Conservation (phyloP, 2,797 vertebrate genomes). For the Spondyliosoma cantharus region DNA sequence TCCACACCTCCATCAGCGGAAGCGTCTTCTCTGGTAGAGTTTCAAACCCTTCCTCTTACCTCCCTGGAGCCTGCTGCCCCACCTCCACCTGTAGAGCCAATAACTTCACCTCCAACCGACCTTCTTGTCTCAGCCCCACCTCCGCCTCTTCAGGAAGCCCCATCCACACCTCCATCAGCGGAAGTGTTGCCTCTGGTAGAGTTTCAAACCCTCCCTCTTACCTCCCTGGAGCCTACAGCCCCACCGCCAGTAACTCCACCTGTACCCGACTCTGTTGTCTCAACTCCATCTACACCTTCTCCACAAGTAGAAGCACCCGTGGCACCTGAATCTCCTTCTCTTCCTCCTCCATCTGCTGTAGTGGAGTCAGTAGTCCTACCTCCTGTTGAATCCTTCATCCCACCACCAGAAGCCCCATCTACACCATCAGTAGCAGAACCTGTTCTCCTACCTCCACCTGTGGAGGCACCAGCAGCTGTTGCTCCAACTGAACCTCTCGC, state of each 20-base stretch:
- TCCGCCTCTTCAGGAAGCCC: conserved; percentile 19
- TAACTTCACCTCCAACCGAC: conserved; percentile 7
- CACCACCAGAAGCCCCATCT: conserved; percentile 17
- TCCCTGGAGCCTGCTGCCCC: conserved; percentile 13
- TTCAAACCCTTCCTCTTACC: conserved; percentile 45
- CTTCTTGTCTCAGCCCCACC: neutral
- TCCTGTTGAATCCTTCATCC: conserved; percentile 32
- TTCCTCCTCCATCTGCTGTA: conserved; percentile 17
- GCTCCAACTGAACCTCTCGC: conserved; percentile 25
- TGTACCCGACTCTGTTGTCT: neutral
- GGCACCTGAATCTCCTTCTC: conserved; percentile 28
- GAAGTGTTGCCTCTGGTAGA: conserved; percentile 47
- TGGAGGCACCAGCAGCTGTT: conserved; percentile 20
- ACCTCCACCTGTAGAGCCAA: conserved; percentile 26
- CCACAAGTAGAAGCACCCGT: conserved; percentile 24
- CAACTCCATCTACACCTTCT: conserved; percentile 17
- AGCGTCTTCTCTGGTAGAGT: conserved; percentile 52
- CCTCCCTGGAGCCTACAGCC: conserved; percentile 17
- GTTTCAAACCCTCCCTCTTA: conserved; percentile 48
- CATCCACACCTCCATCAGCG: neutral
- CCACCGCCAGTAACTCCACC: conserved; percentile 11
- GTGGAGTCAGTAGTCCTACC: conserved; percentile 31
- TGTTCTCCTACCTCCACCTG: conserved; percentile 15
- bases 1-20: neutral
- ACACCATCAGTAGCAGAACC: conserved; percentile 14